Conservation (phyloP, 2,888 invertebrate species). For the Tipula unca region DNA sequence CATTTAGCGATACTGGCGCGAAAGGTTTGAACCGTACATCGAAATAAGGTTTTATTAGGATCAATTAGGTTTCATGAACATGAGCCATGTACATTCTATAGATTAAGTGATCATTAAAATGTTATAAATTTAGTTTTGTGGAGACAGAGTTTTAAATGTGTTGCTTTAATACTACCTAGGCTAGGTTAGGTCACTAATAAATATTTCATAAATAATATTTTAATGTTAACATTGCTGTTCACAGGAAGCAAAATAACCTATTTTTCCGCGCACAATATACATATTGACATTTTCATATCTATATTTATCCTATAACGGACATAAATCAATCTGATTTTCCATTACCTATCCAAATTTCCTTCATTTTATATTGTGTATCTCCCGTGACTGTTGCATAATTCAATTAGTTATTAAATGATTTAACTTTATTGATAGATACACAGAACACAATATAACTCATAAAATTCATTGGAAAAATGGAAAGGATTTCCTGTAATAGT, state of each 20-base stretch:
- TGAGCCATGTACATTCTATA: no score
- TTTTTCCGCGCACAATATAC: background rate
- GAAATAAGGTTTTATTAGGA: no score
- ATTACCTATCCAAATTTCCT: slow-evolving; percentile 8
- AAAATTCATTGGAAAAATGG: background rate
- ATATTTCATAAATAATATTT: no score
- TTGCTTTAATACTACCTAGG: no score
- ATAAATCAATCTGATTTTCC: background rate
- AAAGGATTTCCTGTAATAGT: background rate
- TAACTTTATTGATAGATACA: background rate
- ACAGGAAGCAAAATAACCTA: background rate
- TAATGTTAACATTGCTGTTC: no score
- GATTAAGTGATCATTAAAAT: no score
- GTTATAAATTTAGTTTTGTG: no score
- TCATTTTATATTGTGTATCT: background rate
- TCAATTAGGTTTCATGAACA: no score
- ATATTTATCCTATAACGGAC: background rate
- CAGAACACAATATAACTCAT: background rate
- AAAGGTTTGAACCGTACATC: no score
- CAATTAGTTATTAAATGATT: background rate
- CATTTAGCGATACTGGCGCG: no score
- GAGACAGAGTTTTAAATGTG: no score
- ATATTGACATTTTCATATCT: background rate
- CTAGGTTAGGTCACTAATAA: no score
- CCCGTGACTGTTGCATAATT: background rate